Conservation (phyloP, 2,113 vertebrate species). For the Gorilla gorilla region DNA sequence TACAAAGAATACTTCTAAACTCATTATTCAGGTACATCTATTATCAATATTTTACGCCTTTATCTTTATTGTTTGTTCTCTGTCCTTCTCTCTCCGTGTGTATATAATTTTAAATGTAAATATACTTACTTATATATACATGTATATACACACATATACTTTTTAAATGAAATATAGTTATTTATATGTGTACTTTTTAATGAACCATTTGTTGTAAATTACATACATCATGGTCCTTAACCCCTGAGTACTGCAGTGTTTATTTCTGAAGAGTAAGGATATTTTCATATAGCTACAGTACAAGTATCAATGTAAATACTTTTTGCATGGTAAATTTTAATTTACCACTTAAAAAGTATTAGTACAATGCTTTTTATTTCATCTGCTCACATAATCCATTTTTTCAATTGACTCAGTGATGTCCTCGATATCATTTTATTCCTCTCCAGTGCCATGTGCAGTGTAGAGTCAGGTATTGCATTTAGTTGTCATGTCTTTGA, state of each 20-base stretch:
- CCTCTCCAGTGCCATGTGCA: not conserved
- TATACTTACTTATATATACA: not conserved
- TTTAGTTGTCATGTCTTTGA: not conserved
- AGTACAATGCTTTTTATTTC: not conserved
- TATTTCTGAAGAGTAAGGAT: constrained; percentile 23
- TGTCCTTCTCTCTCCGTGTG: not conserved
- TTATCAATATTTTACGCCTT: not conserved
- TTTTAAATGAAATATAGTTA: not conserved
- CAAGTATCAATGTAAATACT: not conserved
- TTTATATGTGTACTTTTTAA: not conserved
- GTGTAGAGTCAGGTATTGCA: not conserved
- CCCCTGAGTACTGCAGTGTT: not conserved
- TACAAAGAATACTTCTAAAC: not conserved
- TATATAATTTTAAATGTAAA: not conserved
- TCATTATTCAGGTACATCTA: not conserved
- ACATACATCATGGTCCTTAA: not conserved
- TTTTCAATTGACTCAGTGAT: not conserved
- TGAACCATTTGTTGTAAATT: not conserved
- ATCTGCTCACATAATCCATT: not conserved
- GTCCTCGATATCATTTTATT: not conserved
- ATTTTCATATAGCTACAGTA: not conserved
- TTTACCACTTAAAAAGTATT: not conserved
- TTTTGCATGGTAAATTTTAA: constrained; percentile 28
- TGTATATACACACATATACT: not conserved
- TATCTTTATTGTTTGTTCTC: not conserved